These are phyloP conservation scores for Zaprionus vittiger DNA, from an alignment of 1,140 invertebrate species.

Conservation along the genomic window DNA sequence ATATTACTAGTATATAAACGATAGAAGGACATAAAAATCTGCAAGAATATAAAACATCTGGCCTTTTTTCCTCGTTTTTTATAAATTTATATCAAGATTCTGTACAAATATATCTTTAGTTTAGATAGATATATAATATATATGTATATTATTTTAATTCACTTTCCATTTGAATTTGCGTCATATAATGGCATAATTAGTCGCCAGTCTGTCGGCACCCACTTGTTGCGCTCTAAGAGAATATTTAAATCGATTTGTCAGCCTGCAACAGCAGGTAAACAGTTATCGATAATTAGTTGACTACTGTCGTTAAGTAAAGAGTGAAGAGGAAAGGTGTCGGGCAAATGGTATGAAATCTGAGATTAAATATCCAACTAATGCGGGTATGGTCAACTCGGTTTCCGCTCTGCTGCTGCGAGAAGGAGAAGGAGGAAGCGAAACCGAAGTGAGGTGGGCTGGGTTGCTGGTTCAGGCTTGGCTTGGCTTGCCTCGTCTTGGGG, in stretches of 20 bases:
- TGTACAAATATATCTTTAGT: too few relatives aligned
- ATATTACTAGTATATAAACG: too few relatives aligned
- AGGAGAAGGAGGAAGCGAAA: slow-evolving; percentile 19
- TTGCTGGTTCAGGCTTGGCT: slow-evolving; percentile 9
- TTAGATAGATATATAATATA: too few relatives aligned
- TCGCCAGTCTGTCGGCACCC: slow-evolving; percentile 8
- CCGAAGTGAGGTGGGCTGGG: slow-evolving; percentile 11
- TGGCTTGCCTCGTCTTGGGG: background rate
- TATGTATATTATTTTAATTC: background rate
- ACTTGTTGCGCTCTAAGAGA: background rate
- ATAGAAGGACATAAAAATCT: too few relatives aligned
- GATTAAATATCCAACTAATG: slow-evolving; percentile 32
- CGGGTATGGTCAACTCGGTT: slow-evolving; percentile 51
- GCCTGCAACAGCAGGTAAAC: slow-evolving; percentile 3
- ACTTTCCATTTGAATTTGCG: background rate
- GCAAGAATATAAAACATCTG: too few relatives aligned
- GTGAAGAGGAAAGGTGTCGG: slow-evolving; percentile 37
- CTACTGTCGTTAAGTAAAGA: background rate
- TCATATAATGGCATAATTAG: background rate
- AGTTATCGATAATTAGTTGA: slow-evolving; percentile 28
- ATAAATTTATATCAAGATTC: too few relatives aligned
- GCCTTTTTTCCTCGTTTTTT: too few relatives aligned
- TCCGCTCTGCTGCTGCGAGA: slow-evolving; percentile 63
- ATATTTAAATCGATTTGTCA: slow-evolving; percentile 20
- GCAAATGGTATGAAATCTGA: slow-evolving; percentile 43